phyloP scores from a whole-genome alignment of 2,888 invertebrate species.

The Serrognathus titanus region DNA sequence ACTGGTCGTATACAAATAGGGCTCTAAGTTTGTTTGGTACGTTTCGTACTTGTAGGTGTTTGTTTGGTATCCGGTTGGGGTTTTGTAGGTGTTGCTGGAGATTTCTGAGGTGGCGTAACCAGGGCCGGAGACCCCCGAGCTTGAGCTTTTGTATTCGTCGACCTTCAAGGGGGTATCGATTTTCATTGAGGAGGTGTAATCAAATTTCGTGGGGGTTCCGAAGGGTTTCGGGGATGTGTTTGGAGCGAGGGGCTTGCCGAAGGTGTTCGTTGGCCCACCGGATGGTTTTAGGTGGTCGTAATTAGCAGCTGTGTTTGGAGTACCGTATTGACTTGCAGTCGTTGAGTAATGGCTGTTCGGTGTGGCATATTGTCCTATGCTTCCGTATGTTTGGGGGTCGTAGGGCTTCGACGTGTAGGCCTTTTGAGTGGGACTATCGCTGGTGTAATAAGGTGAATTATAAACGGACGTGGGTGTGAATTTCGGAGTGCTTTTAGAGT shows the following conservation, averaged over 20 bases:
- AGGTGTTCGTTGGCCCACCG: constrained; percentile 20
- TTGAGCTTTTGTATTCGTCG: constrained; percentile 13
- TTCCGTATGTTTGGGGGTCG: constrained; percentile 16
- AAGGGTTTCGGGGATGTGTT: background rate
- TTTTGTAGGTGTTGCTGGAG: constrained; percentile 42
- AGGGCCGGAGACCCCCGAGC: constrained; percentile 21
- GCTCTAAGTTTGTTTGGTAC: constrained; percentile 40
- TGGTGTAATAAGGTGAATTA: background rate
- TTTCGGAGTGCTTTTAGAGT: constrained; percentile 9
- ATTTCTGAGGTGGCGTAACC: constrained; percentile 43
- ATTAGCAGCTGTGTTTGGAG: background rate
- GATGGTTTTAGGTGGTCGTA: no score
- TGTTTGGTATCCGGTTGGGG: constrained; percentile 45
- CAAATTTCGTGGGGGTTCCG: constrained; percentile 8
- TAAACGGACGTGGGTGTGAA: constrained; percentile 12
- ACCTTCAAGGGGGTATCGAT: constrained; percentile 7
- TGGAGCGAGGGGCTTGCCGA: constrained; percentile 19
- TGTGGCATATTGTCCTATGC: constrained; percentile 13
- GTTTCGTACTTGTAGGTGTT: constrained; percentile 44
- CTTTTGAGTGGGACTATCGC: constrained; percentile 5
- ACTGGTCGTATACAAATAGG: constrained; percentile 35
- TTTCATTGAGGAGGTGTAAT: constrained; percentile 15
- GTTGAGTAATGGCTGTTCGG: constrained; percentile 1
- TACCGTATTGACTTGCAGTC: constrained; percentile 3
- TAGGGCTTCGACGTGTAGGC: constrained; percentile 13